These are phyloP conservation scores for Propsilocerus akamusi DNA, from an alignment of 1,140 invertebrate species.

Conservation along the genomic window DNA sequence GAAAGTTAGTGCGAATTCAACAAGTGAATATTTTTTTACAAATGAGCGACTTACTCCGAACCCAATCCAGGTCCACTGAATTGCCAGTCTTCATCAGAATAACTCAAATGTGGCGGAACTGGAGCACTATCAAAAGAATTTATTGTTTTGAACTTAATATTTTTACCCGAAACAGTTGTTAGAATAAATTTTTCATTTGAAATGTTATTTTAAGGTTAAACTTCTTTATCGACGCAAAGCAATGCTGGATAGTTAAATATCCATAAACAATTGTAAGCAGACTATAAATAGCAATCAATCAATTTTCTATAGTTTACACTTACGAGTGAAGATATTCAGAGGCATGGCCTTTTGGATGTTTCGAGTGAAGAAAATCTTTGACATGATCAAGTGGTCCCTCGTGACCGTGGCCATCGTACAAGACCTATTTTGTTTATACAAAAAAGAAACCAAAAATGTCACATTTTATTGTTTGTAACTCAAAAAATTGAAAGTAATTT, in stretches of 20 bases:
- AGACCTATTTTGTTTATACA: not conserved
- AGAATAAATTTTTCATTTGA: too few species aligned
- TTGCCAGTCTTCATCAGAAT: constrained; percentile 26
- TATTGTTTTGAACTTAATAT: too few species aligned
- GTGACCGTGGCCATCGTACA: not conserved
- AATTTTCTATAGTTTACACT: too few species aligned
- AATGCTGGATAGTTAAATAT: too few species aligned
- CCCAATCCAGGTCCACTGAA: constrained; percentile 35
- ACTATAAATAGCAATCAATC: too few species aligned
- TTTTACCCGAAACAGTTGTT: too few species aligned
- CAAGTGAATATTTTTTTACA: constrained; percentile 1
- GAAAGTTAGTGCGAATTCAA: not conserved
- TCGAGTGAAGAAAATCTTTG: constrained; percentile 20
- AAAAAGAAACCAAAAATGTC: too few species aligned
- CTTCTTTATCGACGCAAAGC: too few species aligned
- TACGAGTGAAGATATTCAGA: constrained; percentile 22
- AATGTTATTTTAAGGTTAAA: too few species aligned
- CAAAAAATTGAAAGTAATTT: constrained; percentile 10
- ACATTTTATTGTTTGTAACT: constrained; percentile 5
- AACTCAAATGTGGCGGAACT: constrained; percentile 19
- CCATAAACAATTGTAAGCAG: too few species aligned
- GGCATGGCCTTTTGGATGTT: constrained; percentile 21
- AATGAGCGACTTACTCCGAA: constrained; percentile 29
- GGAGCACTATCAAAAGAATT: too few species aligned
- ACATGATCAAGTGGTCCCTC: constrained; percentile 11